These are phyloP conservation scores for Saguinus oedipus DNA, from an alignment of 2,797 vertebrate species.

Conservation along the genomic window DNA sequence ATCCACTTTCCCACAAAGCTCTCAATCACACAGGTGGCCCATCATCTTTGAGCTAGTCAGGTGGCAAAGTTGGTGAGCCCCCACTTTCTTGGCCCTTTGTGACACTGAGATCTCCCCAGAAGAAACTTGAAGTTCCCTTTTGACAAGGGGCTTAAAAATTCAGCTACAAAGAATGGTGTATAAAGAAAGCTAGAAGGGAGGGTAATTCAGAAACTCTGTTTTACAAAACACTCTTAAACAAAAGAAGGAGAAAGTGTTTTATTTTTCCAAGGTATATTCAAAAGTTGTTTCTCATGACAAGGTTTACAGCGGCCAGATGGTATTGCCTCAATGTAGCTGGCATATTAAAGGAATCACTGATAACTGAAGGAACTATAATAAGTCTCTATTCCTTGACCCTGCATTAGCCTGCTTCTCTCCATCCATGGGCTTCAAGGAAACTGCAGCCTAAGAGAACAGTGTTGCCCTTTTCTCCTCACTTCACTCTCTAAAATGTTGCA, in stretches of 20 bases:
- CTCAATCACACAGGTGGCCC: not conserved
- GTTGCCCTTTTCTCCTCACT: constrained; percentile 62
- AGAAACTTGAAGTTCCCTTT: constrained; percentile 25
- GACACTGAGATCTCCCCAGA: not conserved
- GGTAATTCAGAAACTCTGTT: not conserved
- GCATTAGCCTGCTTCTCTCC: constrained; percentile 66
- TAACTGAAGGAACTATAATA: constrained; percentile 54
- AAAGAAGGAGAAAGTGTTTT: not conserved
- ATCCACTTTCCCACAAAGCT: not conserved
- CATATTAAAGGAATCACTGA: not conserved
- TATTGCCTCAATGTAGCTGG: not conserved
- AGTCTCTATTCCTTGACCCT: constrained; percentile 61
- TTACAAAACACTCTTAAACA: not conserved
- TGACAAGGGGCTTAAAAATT: not conserved
- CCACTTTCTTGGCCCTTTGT: not conserved
- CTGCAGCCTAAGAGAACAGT: not conserved
- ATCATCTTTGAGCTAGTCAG: constrained; percentile 27
- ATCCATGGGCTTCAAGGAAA: constrained; percentile 71
- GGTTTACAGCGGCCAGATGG: not conserved
- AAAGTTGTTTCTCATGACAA: constrained; percentile 20
- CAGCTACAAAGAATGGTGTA: not conserved
- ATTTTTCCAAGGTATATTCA: constrained; percentile 10
- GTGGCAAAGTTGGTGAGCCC: not conserved
- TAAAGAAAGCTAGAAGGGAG: not conserved
- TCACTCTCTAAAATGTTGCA: constrained; percentile 4